Evolutionary conservation across 2,888 invertebrate species (phyloP).

Genomic region (Hecatera dysodea): DNA sequence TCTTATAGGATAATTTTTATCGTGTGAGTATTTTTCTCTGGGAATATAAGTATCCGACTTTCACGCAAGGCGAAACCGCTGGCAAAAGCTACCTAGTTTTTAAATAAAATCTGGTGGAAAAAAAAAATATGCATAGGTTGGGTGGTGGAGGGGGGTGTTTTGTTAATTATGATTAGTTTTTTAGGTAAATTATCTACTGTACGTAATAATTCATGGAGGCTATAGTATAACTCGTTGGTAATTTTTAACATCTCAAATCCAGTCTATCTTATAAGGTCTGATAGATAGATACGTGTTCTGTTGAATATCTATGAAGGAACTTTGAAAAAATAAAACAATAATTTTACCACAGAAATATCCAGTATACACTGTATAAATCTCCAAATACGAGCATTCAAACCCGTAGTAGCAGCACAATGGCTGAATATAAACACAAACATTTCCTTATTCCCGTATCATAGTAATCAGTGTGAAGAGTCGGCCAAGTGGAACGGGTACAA

Average conservation of each 20-base stretch:
- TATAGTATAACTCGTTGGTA: background rate
- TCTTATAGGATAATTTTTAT: too few species aligned
- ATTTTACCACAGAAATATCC: background rate
- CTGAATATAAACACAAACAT: slow-evolving; percentile 17
- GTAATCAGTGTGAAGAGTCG: slow-evolving; percentile 49
- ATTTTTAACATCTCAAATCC: background rate
- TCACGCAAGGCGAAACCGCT: too few species aligned
- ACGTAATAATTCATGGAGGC: background rate
- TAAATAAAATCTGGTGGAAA: too few species aligned
- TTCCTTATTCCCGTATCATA: slow-evolving; percentile 50
- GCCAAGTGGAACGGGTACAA: slow-evolving; percentile 44
- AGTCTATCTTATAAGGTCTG: background rate
- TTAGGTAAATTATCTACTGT: background rate
- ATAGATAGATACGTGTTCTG: background rate
- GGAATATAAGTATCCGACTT: too few species aligned
- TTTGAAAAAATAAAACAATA: background rate
- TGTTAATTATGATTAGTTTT: background rate
- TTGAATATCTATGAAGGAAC: background rate
- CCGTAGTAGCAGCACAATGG: slow-evolving; percentile 3
- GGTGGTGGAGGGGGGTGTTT: background rate
- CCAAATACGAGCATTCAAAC: slow-evolving; percentile 15
- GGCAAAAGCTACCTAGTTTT: too few species aligned
- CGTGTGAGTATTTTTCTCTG: too few species aligned
- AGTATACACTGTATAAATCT: background rate
- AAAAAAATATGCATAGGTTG: too few species aligned